Percentiles rank a stretch among this genome's conserved stretches.
phyloP scores from a whole-genome alignment of 2,113 vertebrate genomes.

The Cyanistes caeruleus region DNA sequence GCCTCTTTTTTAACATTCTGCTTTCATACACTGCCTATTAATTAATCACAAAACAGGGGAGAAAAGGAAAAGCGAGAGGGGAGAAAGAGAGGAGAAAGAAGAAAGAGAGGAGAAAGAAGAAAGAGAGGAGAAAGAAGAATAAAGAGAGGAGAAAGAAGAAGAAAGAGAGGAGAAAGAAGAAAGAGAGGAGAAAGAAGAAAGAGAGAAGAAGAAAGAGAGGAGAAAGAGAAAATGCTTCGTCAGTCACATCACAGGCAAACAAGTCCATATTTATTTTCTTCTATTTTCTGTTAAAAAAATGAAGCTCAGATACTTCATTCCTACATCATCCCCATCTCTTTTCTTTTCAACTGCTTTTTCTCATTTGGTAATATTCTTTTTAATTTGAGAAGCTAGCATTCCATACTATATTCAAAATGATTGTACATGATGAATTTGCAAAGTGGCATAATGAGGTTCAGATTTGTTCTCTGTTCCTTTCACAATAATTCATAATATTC shows the following conservation, averaged over 20 bases:
- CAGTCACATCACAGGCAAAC: neutral
- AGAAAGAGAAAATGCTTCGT: neutral
- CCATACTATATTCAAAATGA: conserved; percentile 17
- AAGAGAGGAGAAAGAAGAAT: no score
- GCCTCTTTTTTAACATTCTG: neutral
- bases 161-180: no score
- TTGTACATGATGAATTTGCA: conserved; percentile 34
- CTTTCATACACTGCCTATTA: neutral
- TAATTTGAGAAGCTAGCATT: conserved; percentile 43
- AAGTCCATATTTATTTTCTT: neutral
- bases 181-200: no score
- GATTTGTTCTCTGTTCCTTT: conserved; percentile 44
- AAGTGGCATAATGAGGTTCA: conserved; percentile 49
- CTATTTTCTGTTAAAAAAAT: conserved; percentile 7
- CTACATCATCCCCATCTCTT: neutral
- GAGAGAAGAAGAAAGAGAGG: no score
- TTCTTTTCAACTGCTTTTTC: neutral
- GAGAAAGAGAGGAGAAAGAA: no score
- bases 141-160: no score
- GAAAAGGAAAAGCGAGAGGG: neutral
- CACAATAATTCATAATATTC: conserved; percentile 36
- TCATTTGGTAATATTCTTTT: conserved; percentile 41
- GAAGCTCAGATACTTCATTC: neutral
- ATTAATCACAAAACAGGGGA: neutral
- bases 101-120: no score